A percentile compares a stretch with the other conserved stretches of the same genome.
Evolutionary conservation across 2,888 invertebrate genomes (phyloP).

Genomic region (Hydrotaea diabolus): DNA sequence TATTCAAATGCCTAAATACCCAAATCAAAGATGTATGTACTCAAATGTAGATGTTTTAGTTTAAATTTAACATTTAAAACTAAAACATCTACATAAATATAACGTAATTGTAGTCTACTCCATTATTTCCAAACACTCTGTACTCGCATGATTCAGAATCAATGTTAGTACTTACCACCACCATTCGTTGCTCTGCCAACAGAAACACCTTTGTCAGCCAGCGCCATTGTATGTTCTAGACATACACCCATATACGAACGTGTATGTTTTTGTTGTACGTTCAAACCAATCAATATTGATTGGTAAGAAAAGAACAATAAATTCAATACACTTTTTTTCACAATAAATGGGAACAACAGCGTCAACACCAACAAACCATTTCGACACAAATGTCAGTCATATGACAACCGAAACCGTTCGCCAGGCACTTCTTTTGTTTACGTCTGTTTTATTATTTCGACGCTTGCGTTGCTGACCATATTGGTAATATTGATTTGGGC

Average conservation of each 20-base stretch:
- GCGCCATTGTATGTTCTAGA: constrained; percentile 3
- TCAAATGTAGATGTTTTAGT: no score
- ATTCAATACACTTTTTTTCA: constrained; percentile 8
- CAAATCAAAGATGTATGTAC: no score
- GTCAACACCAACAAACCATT: constrained; percentile 31
- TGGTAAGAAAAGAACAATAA: constrained; percentile 47
- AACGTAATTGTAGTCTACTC: no score
- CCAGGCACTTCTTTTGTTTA: constrained; percentile 51
- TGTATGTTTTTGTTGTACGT: neutral
- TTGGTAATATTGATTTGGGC: constrained; percentile 26
- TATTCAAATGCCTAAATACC: no score
- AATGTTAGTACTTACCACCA: no score
- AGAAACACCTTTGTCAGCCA: neutral
- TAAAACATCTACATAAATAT: no score
- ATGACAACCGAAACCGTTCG: constrained; percentile 59
- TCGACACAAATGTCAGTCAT: constrained; percentile 66
- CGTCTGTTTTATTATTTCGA: constrained; percentile 24
- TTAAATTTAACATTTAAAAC: no score
- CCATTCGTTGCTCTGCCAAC: no score
- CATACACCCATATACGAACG: neutral
- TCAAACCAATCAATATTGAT: constrained; percentile 54
- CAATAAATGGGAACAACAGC: constrained; percentile 12
- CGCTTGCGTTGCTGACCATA: no score
- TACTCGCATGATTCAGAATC: no score
- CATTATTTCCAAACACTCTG: no score